phyloP scores from a whole-genome alignment of 2,888 invertebrate species.

The Nasonia oneida region DNA sequence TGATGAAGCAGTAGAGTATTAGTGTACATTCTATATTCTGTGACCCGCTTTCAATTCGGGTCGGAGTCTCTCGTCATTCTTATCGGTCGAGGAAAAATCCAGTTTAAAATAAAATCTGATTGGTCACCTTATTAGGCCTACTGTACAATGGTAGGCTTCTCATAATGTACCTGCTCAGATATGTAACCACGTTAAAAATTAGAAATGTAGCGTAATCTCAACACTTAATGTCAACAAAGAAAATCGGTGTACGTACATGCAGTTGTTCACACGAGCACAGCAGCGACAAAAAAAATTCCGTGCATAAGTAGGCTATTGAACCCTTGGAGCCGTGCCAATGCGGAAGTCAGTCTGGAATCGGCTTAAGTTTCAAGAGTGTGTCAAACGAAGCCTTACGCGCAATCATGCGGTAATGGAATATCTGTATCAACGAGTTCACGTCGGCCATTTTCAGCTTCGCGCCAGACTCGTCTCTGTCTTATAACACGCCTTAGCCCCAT shows the following conservation, averaged over 20 bases:
- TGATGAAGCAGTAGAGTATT: background rate
- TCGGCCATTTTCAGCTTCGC: conserved; percentile 18
- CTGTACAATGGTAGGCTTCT: no score
- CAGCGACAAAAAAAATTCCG: conserved; percentile 13
- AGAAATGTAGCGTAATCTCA: no score
- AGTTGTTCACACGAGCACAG: background rate
- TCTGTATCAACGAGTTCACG: conserved; percentile 58
- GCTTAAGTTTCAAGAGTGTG: conserved; percentile 73
- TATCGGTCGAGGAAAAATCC: no score
- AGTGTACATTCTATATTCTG: no score
- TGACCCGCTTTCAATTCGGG: no score
- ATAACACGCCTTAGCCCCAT: conserved; percentile 1
- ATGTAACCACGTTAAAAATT: no score
- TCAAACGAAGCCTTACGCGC: conserved; percentile 73
- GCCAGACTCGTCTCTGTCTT: background rate
- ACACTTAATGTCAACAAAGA: no score
- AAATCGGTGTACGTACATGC: background rate
- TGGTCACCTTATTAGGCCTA: no score
- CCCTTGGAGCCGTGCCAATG: conserved; percentile 58
- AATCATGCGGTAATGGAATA: conserved; percentile 65
- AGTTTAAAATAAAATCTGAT: no score
- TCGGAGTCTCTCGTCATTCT: no score
- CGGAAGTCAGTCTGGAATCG: conserved; percentile 70
- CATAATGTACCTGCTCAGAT: no score
- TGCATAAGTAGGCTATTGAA: conserved; percentile 65